A percentile compares a stretch with the other conserved stretches of the same genome.
Evolutionary conservation across 2,797 vertebrate species (phyloP).

Genomic region (Myotis planiceps): DNA sequence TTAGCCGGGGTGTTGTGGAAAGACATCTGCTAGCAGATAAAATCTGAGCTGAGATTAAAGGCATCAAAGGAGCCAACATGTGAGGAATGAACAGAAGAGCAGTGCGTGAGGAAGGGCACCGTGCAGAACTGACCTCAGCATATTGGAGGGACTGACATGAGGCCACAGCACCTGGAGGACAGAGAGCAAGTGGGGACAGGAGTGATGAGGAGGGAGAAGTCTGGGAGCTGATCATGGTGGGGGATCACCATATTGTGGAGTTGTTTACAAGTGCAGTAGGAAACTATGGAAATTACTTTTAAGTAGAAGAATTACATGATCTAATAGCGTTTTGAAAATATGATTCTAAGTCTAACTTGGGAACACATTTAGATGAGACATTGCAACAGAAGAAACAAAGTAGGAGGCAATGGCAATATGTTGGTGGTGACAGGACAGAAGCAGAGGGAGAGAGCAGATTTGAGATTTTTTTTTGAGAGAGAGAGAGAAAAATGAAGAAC

Average conservation of each 20-base stretch:
- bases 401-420: background rate
- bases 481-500: background rate
- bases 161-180: background rate
- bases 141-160: background rate
- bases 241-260: rapidly evolving
- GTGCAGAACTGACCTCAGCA: background rate
- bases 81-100: background rate
- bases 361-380: background rate
- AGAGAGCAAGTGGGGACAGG: background rate
- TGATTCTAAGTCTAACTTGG: background rate
- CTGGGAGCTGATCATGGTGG: rapidly evolving
- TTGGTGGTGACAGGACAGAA: background rate
- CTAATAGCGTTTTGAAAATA: background rate
- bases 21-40: background rate
- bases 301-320: background rate
- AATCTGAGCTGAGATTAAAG: background rate
- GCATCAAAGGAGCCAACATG: background rate
- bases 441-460: background rate
- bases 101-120: background rate
- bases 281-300: background rate
- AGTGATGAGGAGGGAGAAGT: too few species aligned
- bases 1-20: background rate
- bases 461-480: background rate
- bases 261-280: background rate
- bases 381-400: background rate